A percentile compares a stretch with the other conserved stretches of the same genome.
Conservation (phyloP, 2,113 vertebrate species). For the Sander lucioperca region DNA sequence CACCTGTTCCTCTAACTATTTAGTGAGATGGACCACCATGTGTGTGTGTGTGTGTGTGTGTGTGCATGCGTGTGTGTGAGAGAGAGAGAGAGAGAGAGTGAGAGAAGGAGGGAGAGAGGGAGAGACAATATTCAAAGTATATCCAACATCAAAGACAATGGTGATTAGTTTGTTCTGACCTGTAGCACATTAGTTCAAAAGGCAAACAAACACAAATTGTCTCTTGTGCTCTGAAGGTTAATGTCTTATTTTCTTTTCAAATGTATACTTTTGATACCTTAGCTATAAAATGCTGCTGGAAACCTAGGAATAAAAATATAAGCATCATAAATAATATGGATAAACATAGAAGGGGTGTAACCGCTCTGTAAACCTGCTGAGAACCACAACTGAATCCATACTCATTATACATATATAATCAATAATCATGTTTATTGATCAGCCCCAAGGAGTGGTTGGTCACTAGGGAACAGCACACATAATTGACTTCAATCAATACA, state of each 20-base stretch:
- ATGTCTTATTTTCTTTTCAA: not conserved
- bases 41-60: not conserved
- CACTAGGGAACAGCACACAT: slow-evolving; percentile 22
- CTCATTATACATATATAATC: slow-evolving; percentile 57
- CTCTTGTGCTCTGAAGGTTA: not conserved
- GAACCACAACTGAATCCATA: slow-evolving; percentile 45
- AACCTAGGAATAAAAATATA: not conserved
- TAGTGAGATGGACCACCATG: slow-evolving; percentile 41
- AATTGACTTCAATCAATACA: slow-evolving; percentile 61
- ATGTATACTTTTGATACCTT: not conserved
- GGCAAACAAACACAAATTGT: no score
- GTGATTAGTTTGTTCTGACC: not conserved
- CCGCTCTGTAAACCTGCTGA: slow-evolving; percentile 8
- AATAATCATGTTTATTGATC: slow-evolving; percentile 70
- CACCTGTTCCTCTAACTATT: slow-evolving; percentile 56
- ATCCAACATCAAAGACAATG: not conserved
- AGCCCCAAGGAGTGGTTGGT: slow-evolving; percentile 45
- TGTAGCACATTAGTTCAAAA: not conserved
- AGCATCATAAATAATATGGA: not conserved
- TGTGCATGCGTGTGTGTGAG: slow-evolving; percentile 10
- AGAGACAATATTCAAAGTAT: not conserved
- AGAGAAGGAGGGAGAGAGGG: not conserved
- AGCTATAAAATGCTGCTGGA: not conserved
- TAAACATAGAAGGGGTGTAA: not conserved
- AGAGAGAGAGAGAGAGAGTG: not conserved